Evolutionary conservation across 35 echinoderm and acorn worm genomes (phyloP).

Genomic region (Apostichopus californicus): DNA sequence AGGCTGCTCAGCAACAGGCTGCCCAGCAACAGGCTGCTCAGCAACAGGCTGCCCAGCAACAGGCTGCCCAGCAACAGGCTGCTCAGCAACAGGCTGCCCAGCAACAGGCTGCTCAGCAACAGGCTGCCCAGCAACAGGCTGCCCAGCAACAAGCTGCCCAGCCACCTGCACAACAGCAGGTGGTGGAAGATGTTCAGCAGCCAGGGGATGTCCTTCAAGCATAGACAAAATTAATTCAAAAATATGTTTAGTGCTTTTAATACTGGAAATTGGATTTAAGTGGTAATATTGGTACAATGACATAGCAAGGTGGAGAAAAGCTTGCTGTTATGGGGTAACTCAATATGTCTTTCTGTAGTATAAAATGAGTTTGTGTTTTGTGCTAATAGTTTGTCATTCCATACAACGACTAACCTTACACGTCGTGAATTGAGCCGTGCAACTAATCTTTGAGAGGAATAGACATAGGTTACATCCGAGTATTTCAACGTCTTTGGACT

Average conservation of each 20-base stretch:
- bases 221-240: background rate
- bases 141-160: constrained; percentile 14
- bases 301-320: background rate
- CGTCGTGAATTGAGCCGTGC: too few relatives aligned
- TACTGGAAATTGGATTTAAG: background rate
- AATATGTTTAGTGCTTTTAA: background rate
- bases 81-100: background rate
- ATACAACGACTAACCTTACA: too few relatives aligned
- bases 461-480: too few relatives aligned
- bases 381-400: too few relatives aligned
- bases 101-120: constrained; percentile 29
- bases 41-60: background rate
- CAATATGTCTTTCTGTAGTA: background rate
- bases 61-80: constrained; percentile 27
- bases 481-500: too few relatives aligned
- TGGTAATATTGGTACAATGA: background rate
- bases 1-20: background rate
- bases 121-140: constrained; percentile 17
- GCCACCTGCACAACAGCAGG: background rate
- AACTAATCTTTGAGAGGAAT: too few relatives aligned
- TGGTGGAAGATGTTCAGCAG: background rate
- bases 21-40: constrained; percentile 34
- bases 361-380: background rate
- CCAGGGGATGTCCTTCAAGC: background rate
- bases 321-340: background rate